Evolutionary conservation across 2,888 invertebrate species (phyloP).

Genomic region (Steinernema scapterisci): DNA sequence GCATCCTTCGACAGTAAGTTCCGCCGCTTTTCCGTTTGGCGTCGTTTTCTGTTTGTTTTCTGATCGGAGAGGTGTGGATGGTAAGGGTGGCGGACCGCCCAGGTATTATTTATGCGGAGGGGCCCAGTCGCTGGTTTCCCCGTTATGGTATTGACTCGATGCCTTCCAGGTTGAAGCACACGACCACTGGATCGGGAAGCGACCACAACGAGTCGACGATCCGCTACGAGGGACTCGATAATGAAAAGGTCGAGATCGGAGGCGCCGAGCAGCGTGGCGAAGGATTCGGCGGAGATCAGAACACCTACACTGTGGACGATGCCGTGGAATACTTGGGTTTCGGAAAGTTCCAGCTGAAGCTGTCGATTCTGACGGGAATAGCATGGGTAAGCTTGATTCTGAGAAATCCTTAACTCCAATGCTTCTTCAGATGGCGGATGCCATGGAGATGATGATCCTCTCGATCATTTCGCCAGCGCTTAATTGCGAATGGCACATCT

Average conservation of each 20-base stretch:
- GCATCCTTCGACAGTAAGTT: constrained; percentile 60
- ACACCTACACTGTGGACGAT: constrained; percentile 69
- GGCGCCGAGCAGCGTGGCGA: constrained; percentile 39
- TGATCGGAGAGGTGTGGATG: too few relatives aligned
- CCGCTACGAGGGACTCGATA: constrained; percentile 51
- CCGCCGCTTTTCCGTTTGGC: too few relatives aligned
- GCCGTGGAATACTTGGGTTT: constrained; percentile 71
- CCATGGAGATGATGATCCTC: constrained; percentile 96
- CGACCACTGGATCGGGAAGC: background rate
- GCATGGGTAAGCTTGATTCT: constrained; percentile 69
- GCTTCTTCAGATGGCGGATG: constrained; percentile 90
- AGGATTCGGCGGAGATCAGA: background rate
- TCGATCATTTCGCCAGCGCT: constrained; percentile 90
- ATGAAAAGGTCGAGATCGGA: constrained; percentile 46
- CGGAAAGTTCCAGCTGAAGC: constrained; percentile 71
- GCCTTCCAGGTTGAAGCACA: constrained; percentile 6
- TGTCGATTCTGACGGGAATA: constrained; percentile 71
- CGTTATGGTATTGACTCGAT: too few relatives aligned
- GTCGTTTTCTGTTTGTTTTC: background rate
- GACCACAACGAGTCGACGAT: constrained; percentile 34
- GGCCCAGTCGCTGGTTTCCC: too few relatives aligned
- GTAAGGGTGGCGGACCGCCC: too few relatives aligned
- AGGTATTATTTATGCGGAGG: too few relatives aligned
- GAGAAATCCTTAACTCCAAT: background rate
- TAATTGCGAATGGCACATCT: constrained; percentile 91